phyloP scores from a whole-genome alignment of 2,888 invertebrate genomes.

The Andrena minutula region DNA sequence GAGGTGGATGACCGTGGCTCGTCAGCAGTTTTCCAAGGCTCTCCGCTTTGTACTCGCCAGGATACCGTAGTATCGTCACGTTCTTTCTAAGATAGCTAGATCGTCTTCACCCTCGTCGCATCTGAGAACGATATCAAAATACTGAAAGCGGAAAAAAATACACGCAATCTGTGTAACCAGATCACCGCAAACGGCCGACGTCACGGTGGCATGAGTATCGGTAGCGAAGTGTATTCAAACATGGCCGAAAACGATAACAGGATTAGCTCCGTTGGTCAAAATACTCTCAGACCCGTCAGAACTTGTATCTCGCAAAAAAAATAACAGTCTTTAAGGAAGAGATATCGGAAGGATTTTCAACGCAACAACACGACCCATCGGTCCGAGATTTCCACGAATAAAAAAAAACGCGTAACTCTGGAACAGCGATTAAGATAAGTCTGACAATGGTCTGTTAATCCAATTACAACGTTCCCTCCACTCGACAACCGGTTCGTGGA shows the following conservation, averaged over 20 bases:
- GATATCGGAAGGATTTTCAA: neutral
- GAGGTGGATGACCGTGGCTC: slow-evolving; percentile 70
- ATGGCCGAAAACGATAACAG: neutral
- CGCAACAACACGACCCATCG: neutral
- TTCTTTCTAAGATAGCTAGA: slow-evolving; percentile 66
- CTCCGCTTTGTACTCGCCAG: slow-evolving; percentile 59
- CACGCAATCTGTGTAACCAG: slow-evolving; percentile 31
- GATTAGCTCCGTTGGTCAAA: neutral
- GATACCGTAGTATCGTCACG: slow-evolving; percentile 72
- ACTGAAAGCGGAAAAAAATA: slow-evolving; percentile 43
- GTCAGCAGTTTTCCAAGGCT: slow-evolving; percentile 73
- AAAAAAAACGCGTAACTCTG: slow-evolving; percentile 8
- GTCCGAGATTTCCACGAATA: slow-evolving; percentile 21
- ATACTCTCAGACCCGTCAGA: neutral
- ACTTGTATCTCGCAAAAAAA: neutral
- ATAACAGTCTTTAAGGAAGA: neutral
- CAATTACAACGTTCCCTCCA: slow-evolving; percentile 56
- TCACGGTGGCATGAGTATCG: neutral
- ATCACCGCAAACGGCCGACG: slow-evolving; percentile 22
- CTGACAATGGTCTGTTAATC: slow-evolving; percentile 60
- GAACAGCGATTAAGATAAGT: slow-evolving; percentile 50
- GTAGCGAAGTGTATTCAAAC: neutral
- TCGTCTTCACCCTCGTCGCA: slow-evolving; percentile 38
- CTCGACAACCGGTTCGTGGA: slow-evolving; percentile 23
- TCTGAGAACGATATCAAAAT: slow-evolving; percentile 53